A percentile compares a stretch with the other conserved stretches of the same genome.
phyloP scores from a whole-genome alignment of 2,113 vertebrate genomes.

The Paraplagusia blochii region DNA sequence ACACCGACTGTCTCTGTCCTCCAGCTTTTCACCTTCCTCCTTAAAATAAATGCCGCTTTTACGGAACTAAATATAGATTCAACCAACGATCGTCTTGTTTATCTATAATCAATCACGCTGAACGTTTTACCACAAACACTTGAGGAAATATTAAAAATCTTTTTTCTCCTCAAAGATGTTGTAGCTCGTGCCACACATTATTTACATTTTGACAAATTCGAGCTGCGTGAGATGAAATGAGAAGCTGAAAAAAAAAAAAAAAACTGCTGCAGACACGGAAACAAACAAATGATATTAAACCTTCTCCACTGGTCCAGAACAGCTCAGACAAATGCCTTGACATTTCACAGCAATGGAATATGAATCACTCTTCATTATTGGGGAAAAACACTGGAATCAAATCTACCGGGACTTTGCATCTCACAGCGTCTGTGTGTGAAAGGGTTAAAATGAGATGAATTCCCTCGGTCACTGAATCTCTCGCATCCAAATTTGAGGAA shows the following conservation, averaged over 20 bases:
- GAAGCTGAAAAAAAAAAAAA: no score
- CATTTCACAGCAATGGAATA: slow-evolving; percentile 46
- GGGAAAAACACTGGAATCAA: slow-evolving; percentile 27
- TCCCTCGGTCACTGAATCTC: no score
- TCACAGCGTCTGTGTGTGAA: slow-evolving; percentile 3
- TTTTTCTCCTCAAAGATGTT: not conserved
- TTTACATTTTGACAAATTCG: not conserved
- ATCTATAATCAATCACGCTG: slow-evolving; percentile 1
- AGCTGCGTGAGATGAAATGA: slow-evolving; percentile 5
- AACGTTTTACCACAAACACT: not conserved
- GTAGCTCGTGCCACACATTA: not conserved
- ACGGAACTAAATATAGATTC: slow-evolving; percentile 55
- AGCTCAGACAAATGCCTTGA: slow-evolving; percentile 42
- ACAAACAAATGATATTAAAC: slow-evolving; percentile 20
- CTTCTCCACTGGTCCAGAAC: slow-evolving; percentile 9
- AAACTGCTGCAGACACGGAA: slow-evolving; percentile 14
- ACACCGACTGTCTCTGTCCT: slow-evolving; percentile 2
- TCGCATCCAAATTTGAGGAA: no score
- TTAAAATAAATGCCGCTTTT: slow-evolving; percentile 29
- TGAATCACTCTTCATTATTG: slow-evolving; percentile 44
- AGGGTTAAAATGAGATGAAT: not conserved
- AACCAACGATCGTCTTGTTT: not conserved
- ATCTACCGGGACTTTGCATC: slow-evolving; percentile 17
- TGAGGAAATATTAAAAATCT: not conserved
- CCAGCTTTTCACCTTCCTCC: not conserved